Evolutionary conservation across 1,140 invertebrate genomes (phyloP).

Genomic region (Matsumurasca onukii): DNA sequence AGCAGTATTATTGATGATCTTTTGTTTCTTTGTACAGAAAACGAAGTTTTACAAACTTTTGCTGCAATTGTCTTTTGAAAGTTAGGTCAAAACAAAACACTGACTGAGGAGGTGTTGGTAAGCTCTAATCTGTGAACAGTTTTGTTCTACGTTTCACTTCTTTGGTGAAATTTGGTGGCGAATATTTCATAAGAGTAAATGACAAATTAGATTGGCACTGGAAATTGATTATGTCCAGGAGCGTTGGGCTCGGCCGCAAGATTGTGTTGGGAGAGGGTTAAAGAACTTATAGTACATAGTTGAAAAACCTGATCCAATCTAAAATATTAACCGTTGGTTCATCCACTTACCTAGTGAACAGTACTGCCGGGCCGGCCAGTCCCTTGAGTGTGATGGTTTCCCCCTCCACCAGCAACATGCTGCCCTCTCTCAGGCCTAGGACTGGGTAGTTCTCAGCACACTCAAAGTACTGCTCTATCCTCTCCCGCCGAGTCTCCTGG

Average conservation of each 20-base stretch:
- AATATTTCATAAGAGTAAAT: background rate
- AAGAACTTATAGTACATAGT: background rate
- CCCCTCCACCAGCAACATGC: conserved; percentile 62
- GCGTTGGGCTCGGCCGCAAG: background rate
- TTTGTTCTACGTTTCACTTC: no score
- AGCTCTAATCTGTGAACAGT: no score
- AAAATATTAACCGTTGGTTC: background rate
- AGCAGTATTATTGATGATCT: background rate
- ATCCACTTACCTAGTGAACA: background rate
- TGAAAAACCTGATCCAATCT: background rate
- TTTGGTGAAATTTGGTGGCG: no score
- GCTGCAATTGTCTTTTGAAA: background rate
- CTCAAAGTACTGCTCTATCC: conserved; percentile 67
- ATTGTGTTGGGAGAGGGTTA: background rate
- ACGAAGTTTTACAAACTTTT: background rate
- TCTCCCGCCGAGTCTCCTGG: conserved; percentile 61
- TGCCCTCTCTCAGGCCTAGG: conserved; percentile 70
- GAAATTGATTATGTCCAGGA: background rate
- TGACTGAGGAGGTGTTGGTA: no score
- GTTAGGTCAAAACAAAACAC: no score
- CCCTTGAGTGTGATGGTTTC: conserved; percentile 61
- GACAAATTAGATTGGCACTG: background rate
- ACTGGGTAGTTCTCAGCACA: conserved; percentile 58
- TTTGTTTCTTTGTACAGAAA: background rate
- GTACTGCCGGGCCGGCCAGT: background rate